A percentile compares a stretch with the other conserved stretches of the same genome.
These are phyloP conservation scores for Oryzias javanicus DNA, from an alignment of 2,113 vertebrate species.

Conservation along the genomic window DNA sequence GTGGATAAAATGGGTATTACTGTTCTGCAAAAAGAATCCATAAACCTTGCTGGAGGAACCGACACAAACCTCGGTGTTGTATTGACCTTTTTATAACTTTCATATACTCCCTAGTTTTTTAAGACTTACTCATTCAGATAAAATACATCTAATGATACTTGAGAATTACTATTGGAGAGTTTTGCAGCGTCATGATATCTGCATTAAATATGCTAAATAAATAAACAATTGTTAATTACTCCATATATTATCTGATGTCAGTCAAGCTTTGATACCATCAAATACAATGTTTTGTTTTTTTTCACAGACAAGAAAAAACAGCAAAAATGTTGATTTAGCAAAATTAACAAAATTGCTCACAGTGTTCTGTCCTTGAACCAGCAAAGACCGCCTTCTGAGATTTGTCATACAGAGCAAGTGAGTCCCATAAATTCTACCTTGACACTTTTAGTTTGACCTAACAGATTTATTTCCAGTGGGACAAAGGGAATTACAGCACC, in stretches of 20 bases:
- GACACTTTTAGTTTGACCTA: conserved; percentile 20
- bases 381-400: not conserved
- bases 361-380: not conserved
- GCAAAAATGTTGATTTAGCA: not conserved
- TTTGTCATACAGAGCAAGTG: conserved; percentile 16
- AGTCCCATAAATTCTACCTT: conserved; percentile 6
- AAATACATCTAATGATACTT: not conserved
- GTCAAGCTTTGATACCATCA: too few relatives aligned
- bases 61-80: too few relatives aligned
- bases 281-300: not conserved
- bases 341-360: not conserved
- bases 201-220: too few relatives aligned
- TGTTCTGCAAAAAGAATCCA: not conserved
- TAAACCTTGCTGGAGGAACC: too few relatives aligned
- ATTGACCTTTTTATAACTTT: too few relatives aligned
- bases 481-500: conserved; percentile 6
- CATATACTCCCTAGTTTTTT: not conserved
- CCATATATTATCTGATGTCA: too few relatives aligned
- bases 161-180: not conserved
- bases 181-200: too few relatives aligned
- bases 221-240: too few relatives aligned
- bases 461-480: conserved; percentile 20
- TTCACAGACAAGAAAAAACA: not conserved
- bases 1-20: conserved; percentile 40
- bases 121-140: not conserved